Percentiles rank a stretch among this genome's conserved stretches.
Conservation (phyloP, 2,888 invertebrate species). For the Meteorus colon region DNA sequence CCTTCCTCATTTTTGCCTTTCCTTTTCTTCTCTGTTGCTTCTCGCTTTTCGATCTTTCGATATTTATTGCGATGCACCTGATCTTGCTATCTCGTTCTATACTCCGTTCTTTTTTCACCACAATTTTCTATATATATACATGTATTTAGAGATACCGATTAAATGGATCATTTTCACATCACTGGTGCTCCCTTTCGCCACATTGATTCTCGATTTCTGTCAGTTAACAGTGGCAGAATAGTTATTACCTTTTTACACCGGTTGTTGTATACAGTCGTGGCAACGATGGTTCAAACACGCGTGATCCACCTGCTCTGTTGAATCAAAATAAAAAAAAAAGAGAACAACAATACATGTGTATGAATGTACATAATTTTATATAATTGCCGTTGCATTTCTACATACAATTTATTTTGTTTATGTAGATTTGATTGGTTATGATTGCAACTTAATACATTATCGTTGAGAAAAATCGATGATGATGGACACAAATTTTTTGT, state of each 20-base stretch:
- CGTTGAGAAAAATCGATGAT: neutral
- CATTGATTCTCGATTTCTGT: conserved; percentile 58
- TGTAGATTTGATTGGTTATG: neutral
- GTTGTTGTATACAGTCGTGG: conserved; percentile 15
- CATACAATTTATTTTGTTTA: neutral
- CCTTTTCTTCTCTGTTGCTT: conserved; percentile 53
- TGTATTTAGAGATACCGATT: conserved; percentile 56
- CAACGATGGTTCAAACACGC: neutral
- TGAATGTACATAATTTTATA: neutral
- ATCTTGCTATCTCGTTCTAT: conserved; percentile 40
- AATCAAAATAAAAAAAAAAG: neutral
- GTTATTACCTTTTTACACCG: conserved; percentile 42
- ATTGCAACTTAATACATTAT: too few relatives aligned
- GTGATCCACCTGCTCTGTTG: conserved; percentile 30
- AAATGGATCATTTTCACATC: conserved; percentile 62
- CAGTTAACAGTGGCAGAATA: conserved; percentile 27
- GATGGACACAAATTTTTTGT: neutral
- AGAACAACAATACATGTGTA: neutral
- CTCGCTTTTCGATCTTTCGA: conserved; percentile 48
- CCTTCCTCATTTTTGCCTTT: conserved; percentile 31
- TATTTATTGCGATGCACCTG: conserved; percentile 65
- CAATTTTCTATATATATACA: conserved; percentile 29
- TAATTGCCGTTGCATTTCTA: neutral
- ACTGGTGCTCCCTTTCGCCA: conserved; percentile 55
- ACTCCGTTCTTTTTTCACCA: conserved; percentile 11